Evolutionary conservation across 2,888 invertebrate species (phyloP), one percentile per base, ranked within the genome.

Genomic region (Pterobdella sp.): DNA sequence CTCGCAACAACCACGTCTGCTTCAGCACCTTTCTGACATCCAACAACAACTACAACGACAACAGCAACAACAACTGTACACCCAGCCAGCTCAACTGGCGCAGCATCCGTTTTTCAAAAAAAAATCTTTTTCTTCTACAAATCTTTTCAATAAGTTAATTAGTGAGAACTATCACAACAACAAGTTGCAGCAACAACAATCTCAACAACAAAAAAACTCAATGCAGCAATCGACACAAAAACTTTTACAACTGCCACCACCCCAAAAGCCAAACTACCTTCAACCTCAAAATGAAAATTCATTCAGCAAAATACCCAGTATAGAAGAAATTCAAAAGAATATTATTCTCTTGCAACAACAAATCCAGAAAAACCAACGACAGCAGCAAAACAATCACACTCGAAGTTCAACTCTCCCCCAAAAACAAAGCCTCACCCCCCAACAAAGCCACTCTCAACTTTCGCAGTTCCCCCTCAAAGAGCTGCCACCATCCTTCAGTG

Each of bases 91-190:
- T 14, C 65, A 65, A 29, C 52, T 71, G 60, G 22, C 29, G 34
- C 71, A 49, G 26, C 32, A 71, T n/a, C 35, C 60, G 34, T 37
- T 52, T 35, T 31, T 60, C 34, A 56, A 71, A n/a, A 71, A 56
- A n/a, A 69, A 69, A 32, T 69, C 69, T 52, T 49, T 42, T 37
- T 69, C 69, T 34, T 69, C 69, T n/a, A 42, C 69, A n/a, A 42
- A 32, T 32, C 69, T 69, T 22, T 52, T 52, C 29, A 69, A 52
- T 32, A 69, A 34, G 22, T 18, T 31, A 26, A 18, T 37, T 32
- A 49, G 22, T n/a, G 49, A 69, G 14, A 36, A 68, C 35, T 35
- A 68, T 37, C 18, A 42, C 18, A 42, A 42, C 42, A 22, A 18
- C 60, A 56, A 56, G n/a, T 3, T n/a, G 4, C 60, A 7, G 14